phyloP scores from a whole-genome alignment of 2,113 vertebrate species.

The Desmodus rotundus region DNA sequence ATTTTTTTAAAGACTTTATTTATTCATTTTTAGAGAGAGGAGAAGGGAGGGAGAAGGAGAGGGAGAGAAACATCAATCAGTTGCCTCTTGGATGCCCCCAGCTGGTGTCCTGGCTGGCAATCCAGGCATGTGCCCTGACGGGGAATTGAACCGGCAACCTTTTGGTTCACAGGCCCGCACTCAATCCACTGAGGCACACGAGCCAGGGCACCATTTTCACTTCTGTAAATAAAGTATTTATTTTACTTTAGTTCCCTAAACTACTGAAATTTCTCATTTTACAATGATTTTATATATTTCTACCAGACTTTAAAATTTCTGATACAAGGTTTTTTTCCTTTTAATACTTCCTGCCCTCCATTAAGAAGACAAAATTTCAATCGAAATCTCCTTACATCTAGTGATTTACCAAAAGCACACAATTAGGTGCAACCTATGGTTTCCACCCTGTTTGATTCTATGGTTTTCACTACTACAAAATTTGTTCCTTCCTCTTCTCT shows the following conservation, averaged over 20 bases:
- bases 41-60: too few species aligned
- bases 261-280: background rate
- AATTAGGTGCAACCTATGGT: background rate
- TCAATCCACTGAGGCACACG: too few species aligned
- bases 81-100: too few species aligned
- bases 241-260: background rate
- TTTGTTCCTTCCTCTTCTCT: background rate
- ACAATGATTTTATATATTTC: background rate
- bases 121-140: too few species aligned
- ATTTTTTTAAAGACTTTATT: background rate
- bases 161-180: too few species aligned
- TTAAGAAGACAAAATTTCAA: background rate
- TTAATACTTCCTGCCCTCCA: background rate
- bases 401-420: background rate
- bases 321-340: background rate
- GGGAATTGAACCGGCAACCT: too few species aligned
- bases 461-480: slow-evolving; percentile 21
- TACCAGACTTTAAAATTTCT: background rate
- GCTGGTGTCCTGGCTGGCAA: too few species aligned
- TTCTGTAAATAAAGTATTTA: background rate
- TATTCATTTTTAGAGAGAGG: too few species aligned
- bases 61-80: too few species aligned
- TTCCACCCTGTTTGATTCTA: background rate
- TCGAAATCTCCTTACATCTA: background rate
- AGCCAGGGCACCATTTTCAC: background rate